Base-by-base conservation (phyloP, 1,140 invertebrate genomes). In the Lordiphosa mommai region DNA sequence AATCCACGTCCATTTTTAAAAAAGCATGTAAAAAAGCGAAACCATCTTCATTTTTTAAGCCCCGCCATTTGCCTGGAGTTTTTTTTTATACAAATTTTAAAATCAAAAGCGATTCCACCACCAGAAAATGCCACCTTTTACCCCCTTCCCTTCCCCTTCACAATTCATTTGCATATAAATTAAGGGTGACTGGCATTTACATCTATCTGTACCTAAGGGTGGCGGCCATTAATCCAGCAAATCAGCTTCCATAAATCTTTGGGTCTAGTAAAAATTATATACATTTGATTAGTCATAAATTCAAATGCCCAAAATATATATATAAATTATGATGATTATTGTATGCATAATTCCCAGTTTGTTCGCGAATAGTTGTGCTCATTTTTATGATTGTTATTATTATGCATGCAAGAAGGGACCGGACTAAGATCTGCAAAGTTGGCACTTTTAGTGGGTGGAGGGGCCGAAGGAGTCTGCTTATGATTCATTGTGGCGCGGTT, bases 201-300 rank as follows among this genome's bases (percentile, higher is more conserved):
- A n/a, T n/a, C n/a, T n/a, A 23, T 23, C 4, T 12, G 8, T 38
- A 51, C 46, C 55, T 47, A 44, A 38, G 38, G 44, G 33, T 23
- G 13, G 52, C 33, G 6, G 14, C 16, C 36, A 1, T 7, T 38
- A 38, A 4, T 27, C 47, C 16, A 29, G 17, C 37, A 46, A 65
- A 69, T 69, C 66, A 60, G 46, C 34, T 34, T 36, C 37, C 61
- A 59, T 65, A 69, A 69, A 69, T 69, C 60, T 55, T 29, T 43
- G 16, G 61, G 40, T 40, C 43, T 53, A 59, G 44, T 69, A 69
- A 65, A 60, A 69, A 60, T 60, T 69, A 55, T 66, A 56, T 43
- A 52, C 60, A 69, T 69, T 69, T 69, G 65, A 69, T 69, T 50
- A 58, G 43, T 33, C 76, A 80, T 80, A 80, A 82, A 80, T 63